Evolutionary conservation across 2,888 invertebrate genomes (phyloP).

Genomic region (Taenaris catops): DNA sequence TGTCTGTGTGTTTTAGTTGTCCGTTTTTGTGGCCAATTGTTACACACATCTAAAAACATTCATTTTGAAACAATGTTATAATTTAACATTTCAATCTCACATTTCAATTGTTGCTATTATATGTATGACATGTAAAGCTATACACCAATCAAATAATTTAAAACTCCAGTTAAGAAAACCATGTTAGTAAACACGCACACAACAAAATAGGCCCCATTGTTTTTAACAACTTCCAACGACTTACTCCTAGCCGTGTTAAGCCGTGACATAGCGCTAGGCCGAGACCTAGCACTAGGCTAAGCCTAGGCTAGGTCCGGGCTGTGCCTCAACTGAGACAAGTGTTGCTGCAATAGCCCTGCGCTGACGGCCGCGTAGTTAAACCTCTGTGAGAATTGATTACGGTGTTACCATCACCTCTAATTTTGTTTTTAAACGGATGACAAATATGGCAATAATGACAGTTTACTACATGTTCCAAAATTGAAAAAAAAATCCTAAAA

Average conservation of each 20-base stretch:
- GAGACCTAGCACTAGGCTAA: slow-evolving; percentile 28
- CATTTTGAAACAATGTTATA: too few species aligned
- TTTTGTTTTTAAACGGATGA: slow-evolving; percentile 16
- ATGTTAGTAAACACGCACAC: slow-evolving; percentile 59
- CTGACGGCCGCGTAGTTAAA: slow-evolving; percentile 78
- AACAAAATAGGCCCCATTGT: slow-evolving; percentile 38
- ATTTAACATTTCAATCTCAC: too few species aligned
- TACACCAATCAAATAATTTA: slow-evolving; percentile 16
- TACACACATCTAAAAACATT: too few species aligned
- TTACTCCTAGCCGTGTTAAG: slow-evolving; percentile 57
- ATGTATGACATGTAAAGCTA: slow-evolving; percentile 2
- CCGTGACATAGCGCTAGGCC: slow-evolving; percentile 22
- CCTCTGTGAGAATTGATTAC: slow-evolving; percentile 66
- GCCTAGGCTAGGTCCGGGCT: slow-evolving; percentile 54
- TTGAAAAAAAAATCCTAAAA: not conserved
- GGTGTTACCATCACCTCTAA: slow-evolving; percentile 69
- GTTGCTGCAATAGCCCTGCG: slow-evolving; percentile 76
- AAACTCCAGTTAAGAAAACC: slow-evolving; percentile 3
- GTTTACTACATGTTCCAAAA: too few species aligned
- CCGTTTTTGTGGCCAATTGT: too few species aligned
- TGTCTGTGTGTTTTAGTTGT: too few species aligned
- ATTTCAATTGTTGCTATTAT: not conserved
- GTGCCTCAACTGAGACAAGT: slow-evolving; percentile 70
- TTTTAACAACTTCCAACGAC: slow-evolving; percentile 43
- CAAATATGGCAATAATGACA: slow-evolving; percentile 48